Evolutionary conservation across 2,113 vertebrate species (phyloP).

Genomic region (Esox niger): DNA sequence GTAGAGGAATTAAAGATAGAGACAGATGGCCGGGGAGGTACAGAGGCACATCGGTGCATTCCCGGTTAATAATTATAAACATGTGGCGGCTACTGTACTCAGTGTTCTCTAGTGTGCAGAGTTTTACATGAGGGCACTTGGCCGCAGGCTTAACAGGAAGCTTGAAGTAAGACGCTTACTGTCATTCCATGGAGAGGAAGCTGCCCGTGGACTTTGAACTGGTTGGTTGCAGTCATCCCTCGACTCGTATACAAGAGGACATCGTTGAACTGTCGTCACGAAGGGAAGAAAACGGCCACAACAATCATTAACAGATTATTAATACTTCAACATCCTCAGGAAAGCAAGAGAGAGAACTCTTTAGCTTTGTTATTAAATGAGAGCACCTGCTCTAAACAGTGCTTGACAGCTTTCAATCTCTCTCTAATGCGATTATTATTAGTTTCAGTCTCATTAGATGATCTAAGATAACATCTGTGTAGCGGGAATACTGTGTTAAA

Average conservation of each 20-base stretch:
- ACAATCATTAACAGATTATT: background rate
- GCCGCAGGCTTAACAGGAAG: background rate
- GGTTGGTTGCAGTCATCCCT: constrained; percentile 89
- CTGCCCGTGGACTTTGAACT: constrained; percentile 95
- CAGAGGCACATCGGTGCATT: constrained; percentile 32
- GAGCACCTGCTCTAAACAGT: background rate
- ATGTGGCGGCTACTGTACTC: constrained; percentile 23
- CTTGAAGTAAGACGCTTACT: constrained; percentile 72
- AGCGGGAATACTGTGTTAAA: background rate
- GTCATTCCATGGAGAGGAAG: constrained; percentile 90
- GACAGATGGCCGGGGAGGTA: constrained; percentile 15
- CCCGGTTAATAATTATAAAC: constrained; percentile 34
- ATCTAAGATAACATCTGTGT: background rate
- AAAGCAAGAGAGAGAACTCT: background rate
- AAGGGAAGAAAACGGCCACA: constrained; percentile 12
- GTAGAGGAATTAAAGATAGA: constrained; percentile 14
- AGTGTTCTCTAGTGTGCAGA: background rate
- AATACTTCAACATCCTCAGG: background rate
- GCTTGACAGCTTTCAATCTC: background rate
- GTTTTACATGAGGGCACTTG: background rate
- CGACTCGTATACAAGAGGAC: constrained; percentile 91
- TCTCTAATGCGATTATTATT: background rate
- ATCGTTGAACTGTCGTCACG: constrained; percentile 84
- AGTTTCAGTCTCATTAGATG: background rate
- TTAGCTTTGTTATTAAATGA: background rate